Conservation (phyloP, 1,140 invertebrate genomes). For the Propsilocerus akamusi region DNA sequence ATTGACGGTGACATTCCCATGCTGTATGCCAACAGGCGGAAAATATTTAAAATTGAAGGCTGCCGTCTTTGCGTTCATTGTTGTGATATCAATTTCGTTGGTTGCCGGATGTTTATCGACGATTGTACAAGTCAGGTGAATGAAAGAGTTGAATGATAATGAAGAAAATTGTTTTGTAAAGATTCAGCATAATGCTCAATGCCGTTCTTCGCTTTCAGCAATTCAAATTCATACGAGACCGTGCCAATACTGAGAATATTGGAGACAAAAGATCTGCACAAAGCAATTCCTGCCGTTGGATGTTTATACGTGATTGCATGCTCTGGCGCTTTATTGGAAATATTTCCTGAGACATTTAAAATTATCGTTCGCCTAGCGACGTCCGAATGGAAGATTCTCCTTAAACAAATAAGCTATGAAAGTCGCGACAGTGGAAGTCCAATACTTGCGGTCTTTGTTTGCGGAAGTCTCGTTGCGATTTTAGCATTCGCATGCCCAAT, state of each 20-base stretch:
- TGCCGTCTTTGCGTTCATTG: conserved; percentile 11
- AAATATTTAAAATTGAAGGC: conserved; percentile 11
- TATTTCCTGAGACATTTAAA: conserved; percentile 35
- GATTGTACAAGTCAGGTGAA: conserved; percentile 18
- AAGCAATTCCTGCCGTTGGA: conserved; percentile 37
- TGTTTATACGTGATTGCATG: conserved; percentile 36
- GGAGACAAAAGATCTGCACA: conserved; percentile 35
- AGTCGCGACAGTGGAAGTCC: conserved; percentile 42
- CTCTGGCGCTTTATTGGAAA: conserved; percentile 36
- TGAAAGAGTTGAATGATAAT: too few relatives aligned
- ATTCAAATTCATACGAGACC: conserved; percentile 25
- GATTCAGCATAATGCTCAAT: not conserved
- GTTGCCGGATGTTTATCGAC: conserved; percentile 17
- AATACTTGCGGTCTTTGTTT: conserved; percentile 42
- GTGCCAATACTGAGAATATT: conserved; percentile 38
- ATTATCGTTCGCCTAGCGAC: conserved; percentile 36
- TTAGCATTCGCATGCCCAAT: conserved; percentile 44
- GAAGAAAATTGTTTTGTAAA: too few relatives aligned
- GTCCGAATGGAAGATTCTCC: conserved; percentile 41
- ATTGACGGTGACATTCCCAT: conserved; percentile 16
- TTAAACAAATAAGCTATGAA: conserved; percentile 39
- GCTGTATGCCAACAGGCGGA: conserved; percentile 14
- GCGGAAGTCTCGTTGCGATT: conserved; percentile 41
- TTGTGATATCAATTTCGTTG: conserved; percentile 14
- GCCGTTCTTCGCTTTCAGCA: not conserved